Evolutionary conservation across 2,797 vertebrate genomes (phyloP).

Genomic region (Rachycentron canadum): DNA sequence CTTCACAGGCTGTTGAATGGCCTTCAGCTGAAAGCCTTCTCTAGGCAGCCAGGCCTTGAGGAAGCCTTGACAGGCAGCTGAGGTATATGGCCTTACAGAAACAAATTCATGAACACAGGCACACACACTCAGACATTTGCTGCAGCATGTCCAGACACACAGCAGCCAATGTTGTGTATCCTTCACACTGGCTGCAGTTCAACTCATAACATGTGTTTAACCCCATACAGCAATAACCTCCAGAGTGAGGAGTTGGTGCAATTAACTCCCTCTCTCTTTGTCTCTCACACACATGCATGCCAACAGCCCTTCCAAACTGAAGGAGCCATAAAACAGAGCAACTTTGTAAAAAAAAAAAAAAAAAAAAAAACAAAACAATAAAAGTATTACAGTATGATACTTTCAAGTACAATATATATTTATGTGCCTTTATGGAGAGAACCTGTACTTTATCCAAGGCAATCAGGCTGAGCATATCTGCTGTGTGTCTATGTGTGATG

Average conservation of each 20-base stretch:
- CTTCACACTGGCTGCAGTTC: constrained; percentile 72
- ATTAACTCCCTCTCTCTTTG: constrained; percentile 64
- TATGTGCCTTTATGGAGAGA: constrained; percentile 64
- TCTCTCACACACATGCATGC: constrained; percentile 36
- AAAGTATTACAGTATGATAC: constrained; percentile 70
- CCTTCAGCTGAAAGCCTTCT: constrained; percentile 73
- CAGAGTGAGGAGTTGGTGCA: constrained; percentile 58
- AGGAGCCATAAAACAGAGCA: constrained; percentile 68
- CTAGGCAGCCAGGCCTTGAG: constrained; percentile 66
- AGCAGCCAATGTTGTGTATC: constrained; percentile 55
- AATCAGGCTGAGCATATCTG: constrained; percentile 57
- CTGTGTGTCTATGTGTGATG: constrained; percentile 26
- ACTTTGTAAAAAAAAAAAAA: constrained; percentile 40
- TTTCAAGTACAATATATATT: constrained; percentile 60
- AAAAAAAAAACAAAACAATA: constrained; percentile 43
- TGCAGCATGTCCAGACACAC: constrained; percentile 34
- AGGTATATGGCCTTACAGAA: constrained; percentile 45
- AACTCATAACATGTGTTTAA: constrained; percentile 77
- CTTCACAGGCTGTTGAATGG: constrained; percentile 66
- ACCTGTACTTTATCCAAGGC: constrained; percentile 66
- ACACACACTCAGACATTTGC: constrained; percentile 16
- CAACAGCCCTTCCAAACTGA: constrained; percentile 60
- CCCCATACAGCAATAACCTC: constrained; percentile 55
- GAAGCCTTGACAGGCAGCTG: constrained; percentile 68
- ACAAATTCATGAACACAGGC: constrained; percentile 26